Base-by-base conservation (phyloP, 2,797 vertebrate species). In the Rallus crepitans region DNA sequence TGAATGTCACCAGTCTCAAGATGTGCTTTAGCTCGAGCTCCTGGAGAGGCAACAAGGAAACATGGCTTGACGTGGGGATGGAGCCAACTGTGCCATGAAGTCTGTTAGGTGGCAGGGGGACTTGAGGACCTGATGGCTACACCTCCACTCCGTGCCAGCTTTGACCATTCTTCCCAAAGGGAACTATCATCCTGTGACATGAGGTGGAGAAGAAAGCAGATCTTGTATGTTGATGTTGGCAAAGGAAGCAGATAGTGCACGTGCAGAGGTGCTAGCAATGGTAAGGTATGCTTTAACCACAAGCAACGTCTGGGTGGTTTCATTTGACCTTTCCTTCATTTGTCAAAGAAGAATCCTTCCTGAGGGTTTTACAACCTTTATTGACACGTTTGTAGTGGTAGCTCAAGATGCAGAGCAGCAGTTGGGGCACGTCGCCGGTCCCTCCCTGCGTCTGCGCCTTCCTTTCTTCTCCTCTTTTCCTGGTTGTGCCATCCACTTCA, bases 271-370 rank as follows among this genome's bases (percentile, higher is more conserved):
- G 24, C 23, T 42, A 35, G 57, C 45, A 15, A 0, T 11, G 14
- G 8, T 20, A 24, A 86, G 65, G 24, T 50, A 2, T 15, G 24
- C 35, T 76, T 52, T 31, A 70, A 47, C 30, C 53, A 40, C 52
- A 25, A 28, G 6, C 11, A n/a, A 13, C 0, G 0, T 6, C 18
- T 5, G 8, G 24, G 31, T n/a, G 76, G 31, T 10, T 20, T 60
- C 55, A 21, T 59, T 28, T 11, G 14, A 42, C 56, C 0, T 0
- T 30, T 56, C 53, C 21, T 50, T 24, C 7, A 15, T 35, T 45
- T 50, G 13, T 28, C 33, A 33, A 20, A 69, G 23, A 69, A 35
- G 50, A 86, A 23, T 31, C 21, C 12, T 8, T 16, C 25, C 25
- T 52, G 57, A 24, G 42, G 42, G 40, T 16, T 11, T n/a, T 18